phyloP scores from a whole-genome alignment of 2,888 invertebrate genomes.

The Dolichomitus sp. region DNA sequence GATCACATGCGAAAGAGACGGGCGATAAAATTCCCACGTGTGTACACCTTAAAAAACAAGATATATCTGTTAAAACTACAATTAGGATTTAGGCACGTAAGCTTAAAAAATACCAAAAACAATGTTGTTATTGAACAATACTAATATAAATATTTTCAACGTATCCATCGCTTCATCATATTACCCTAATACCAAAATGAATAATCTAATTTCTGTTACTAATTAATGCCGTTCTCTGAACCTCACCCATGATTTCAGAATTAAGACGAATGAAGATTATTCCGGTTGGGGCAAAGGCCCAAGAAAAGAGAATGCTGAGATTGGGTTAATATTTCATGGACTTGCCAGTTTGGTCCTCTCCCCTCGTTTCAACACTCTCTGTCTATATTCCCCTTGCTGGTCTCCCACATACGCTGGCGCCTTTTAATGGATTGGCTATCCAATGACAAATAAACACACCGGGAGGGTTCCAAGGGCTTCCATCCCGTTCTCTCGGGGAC shows the following conservation, averaged over 20 bases:
- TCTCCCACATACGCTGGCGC: constrained; percentile 57
- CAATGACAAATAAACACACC: constrained; percentile 73
- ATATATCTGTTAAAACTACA: no score
- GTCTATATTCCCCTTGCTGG: constrained; percentile 19
- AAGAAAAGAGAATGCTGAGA: constrained; percentile 35
- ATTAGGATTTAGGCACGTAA: no score
- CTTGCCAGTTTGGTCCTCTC: constrained; percentile 33
- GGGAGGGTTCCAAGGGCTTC: constrained; percentile 11
- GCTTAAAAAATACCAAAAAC: no score
- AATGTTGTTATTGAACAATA: background rate
- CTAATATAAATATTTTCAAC: background rate
- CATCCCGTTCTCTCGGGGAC: constrained; percentile 33
- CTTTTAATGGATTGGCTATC: constrained; percentile 76
- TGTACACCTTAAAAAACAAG: no score
- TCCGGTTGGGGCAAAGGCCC: constrained; percentile 4
- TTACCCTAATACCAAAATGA: background rate
- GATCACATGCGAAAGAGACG: no score
- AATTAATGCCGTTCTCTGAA: constrained; percentile 28
- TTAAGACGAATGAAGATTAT: constrained; percentile 66
- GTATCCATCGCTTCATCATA: background rate
- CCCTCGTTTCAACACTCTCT: constrained; percentile 27
- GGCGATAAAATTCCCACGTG: no score
- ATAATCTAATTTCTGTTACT: constrained; percentile 33
- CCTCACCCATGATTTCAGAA: constrained; percentile 24
- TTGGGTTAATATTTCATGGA: constrained; percentile 66